phyloP scores from a whole-genome alignment of 2,888 invertebrate genomes.

The Hydroisotoma schaefferi region DNA sequence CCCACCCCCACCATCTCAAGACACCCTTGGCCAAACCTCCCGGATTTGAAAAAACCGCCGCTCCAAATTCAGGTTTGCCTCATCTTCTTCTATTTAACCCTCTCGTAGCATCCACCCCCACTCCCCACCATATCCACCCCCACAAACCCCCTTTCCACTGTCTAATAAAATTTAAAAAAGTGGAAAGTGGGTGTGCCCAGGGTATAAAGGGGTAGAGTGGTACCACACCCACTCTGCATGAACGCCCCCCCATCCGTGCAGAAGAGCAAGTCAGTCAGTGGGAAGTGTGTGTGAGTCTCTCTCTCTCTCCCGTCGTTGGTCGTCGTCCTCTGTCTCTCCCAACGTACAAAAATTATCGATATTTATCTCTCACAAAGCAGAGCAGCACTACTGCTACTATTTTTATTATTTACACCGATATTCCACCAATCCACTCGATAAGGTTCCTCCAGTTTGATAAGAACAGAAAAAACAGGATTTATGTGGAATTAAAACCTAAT shows the following conservation, averaged over 20 bases:
- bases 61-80: background rate
- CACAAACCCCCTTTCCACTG: background rate
- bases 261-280: slow-evolving; percentile 22
- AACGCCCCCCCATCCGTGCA: background rate
- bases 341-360: background rate
- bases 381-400: no score
- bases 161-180: background rate
- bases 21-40: background rate
- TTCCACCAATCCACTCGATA: no score
- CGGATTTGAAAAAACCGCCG: slow-evolving; percentile 2
- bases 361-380: background rate
- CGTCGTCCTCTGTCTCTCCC: background rate
- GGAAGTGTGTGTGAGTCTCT: slow-evolving; percentile 11
- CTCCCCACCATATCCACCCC: background rate
- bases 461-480: no score
- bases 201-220: background rate
- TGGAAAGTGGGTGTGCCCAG: background rate
- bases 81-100: background rate
- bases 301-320: background rate
- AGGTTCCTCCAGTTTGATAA: no score
- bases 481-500: no score
- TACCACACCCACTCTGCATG: background rate
- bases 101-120: background rate
- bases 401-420: no score
- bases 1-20: slow-evolving; percentile 4